Percentiles rank a stretch among this genome's conserved stretches.
phyloP scores from a whole-genome alignment of 2,797 vertebrate species.

The Coregonus suidteri region DNA sequence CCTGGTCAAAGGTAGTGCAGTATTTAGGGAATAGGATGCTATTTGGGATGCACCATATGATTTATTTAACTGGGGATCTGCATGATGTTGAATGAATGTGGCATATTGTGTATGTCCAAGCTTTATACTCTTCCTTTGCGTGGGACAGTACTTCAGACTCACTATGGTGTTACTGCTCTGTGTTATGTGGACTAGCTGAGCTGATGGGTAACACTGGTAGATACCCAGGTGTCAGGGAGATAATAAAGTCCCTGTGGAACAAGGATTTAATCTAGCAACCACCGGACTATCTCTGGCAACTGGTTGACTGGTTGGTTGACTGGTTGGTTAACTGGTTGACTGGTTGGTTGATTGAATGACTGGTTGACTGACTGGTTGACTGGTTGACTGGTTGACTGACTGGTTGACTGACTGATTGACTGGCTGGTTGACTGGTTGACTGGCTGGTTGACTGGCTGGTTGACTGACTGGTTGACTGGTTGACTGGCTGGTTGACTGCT shows the following conservation, averaged over 20 bases:
- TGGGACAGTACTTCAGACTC: background rate
- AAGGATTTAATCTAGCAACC: slow-evolving; percentile 5
- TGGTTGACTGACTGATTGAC: no score
- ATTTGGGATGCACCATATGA: no score
- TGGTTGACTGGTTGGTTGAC: no score
- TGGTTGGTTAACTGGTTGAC: no score
- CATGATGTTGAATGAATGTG: background rate
- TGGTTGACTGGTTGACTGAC: no score
- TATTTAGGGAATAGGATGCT: no score
- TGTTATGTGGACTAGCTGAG: slow-evolving; percentile 10
- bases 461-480: no score
- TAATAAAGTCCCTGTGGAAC: slow-evolving; percentile 24
- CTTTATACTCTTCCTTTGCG: background rate
- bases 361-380: no score
- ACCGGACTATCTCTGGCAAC: background rate
- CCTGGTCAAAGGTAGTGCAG: no score
- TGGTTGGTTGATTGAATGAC: no score
- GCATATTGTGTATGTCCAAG: background rate
- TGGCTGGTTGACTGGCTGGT: rapidly evolving
- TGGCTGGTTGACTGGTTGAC: rapidly evolving
- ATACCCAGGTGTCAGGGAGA: slow-evolving; percentile 21
- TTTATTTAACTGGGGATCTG: background rate
- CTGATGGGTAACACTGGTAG: slow-evolving; percentile 44
- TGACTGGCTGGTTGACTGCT: no score
- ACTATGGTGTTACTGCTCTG: slow-evolving; percentile 29